Conservation (phyloP, 1,140 invertebrate genomes). For the Meloidogyne exigua region DNA sequence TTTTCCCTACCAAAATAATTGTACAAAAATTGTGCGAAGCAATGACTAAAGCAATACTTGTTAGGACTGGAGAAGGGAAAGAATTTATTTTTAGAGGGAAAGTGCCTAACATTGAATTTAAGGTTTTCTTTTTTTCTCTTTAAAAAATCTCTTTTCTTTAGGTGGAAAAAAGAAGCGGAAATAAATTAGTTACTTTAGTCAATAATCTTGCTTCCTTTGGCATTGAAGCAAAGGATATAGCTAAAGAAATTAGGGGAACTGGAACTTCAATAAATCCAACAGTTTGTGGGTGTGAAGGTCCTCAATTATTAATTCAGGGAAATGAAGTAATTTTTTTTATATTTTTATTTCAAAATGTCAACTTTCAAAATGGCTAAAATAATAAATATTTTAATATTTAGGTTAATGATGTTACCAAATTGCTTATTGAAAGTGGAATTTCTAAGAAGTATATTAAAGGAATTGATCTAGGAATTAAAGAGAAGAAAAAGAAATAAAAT, state of each 20-base stretch:
- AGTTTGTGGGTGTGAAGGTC: constrained; percentile 49
- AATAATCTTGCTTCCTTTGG: constrained; percentile 45
- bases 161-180: constrained; percentile 49
- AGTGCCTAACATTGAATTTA: constrained; percentile 14
- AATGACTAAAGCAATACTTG: constrained; percentile 27
- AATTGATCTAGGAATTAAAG: constrained; percentile 34
- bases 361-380: no score
- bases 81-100: constrained; percentile 13
- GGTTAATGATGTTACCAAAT: constrained; percentile 21
- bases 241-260: constrained; percentile 40
- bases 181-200: constrained; percentile 45
- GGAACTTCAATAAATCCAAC: constrained; percentile 38
- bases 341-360: not conserved
- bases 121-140: not conserved
- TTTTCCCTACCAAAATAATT: constrained; percentile 30
- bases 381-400: not conserved
- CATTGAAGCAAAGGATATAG: constrained; percentile 37
- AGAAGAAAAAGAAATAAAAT: constrained; percentile 22
- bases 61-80: constrained; percentile 7
- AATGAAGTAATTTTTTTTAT: constrained; percentile 38
- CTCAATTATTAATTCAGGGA: constrained; percentile 47
- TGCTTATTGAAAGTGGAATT: constrained; percentile 30
- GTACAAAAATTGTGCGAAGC: constrained; percentile 31
- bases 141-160: constrained; percentile 3
- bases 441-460: constrained; percentile 41